Conservation (phyloP, 2,888 invertebrate species). For the Drosophila yooni region DNA sequence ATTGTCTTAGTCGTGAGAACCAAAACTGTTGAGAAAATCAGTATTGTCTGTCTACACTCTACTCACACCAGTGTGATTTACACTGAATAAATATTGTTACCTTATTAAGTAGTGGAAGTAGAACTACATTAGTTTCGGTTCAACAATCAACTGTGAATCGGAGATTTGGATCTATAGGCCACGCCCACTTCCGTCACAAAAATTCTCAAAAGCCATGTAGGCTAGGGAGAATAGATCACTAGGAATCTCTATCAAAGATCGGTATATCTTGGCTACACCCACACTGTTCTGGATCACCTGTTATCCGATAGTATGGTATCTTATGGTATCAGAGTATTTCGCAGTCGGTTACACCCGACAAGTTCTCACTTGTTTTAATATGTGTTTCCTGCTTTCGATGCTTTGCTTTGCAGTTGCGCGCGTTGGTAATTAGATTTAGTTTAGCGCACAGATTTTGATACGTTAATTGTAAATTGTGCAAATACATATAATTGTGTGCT, state of each 20-base stretch:
- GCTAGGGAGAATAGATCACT: not conserved
- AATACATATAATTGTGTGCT: conserved; percentile 72
- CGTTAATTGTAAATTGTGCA: conserved; percentile 79
- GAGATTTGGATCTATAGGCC: not conserved
- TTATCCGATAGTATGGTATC: not conserved
- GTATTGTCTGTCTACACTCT: not conserved
- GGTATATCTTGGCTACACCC: not conserved
- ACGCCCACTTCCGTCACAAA: not conserved
- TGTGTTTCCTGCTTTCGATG: conserved; percentile 12
- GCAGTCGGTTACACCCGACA: not conserved
- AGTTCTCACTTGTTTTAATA: conserved; percentile 22
- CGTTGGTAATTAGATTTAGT: conserved; percentile 74
- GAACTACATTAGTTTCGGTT: not conserved
- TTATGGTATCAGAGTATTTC: conserved; percentile 28
- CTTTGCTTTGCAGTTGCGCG: conserved; percentile 25
- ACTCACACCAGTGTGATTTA: not conserved
- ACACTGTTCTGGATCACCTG: not conserved
- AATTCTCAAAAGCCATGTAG: not conserved
- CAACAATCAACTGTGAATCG: conserved; percentile 4
- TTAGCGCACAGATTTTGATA: conserved; percentile 76
- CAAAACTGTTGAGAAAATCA: not conserved
- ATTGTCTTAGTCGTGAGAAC: not conserved
- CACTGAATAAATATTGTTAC: not conserved
- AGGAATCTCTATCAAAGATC: not conserved
- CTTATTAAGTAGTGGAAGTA: not conserved